These are phyloP conservation scores for Chrysogorgia sp. DNA, from an alignment of 92 coral and sea anemone genomes.

Conservation along the genomic window DNA sequence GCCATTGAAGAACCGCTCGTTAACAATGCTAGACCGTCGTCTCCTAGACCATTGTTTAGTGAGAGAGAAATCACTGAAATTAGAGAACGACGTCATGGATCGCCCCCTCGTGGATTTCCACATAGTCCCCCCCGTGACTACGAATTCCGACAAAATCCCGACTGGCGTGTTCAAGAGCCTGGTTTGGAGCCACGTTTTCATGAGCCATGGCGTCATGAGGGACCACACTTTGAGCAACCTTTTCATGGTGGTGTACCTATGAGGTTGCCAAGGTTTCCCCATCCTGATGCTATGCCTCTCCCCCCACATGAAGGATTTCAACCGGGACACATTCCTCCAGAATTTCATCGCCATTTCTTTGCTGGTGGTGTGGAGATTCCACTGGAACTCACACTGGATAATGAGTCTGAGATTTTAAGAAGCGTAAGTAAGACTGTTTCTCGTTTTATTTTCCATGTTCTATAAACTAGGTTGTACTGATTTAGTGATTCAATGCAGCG, in stretches of 20 bases:
- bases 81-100: slow-evolving; percentile 55
- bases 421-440: slow-evolving; percentile 61
- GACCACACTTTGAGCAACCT: neutral
- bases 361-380: slow-evolving; percentile 80
- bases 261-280: slow-evolving; percentile 18
- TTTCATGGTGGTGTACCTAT: neutral
- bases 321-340: neutral
- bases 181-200: slow-evolving; percentile 6
- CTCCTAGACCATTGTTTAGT: slow-evolving; percentile 74
- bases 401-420: slow-evolving; percentile 71
- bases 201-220: slow-evolving; percentile 18
- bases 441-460: neutral
- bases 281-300: slow-evolving; percentile 28
- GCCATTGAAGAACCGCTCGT: slow-evolving; percentile 60
- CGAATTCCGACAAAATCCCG: slow-evolving; percentile 20
- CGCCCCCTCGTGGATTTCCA: slow-evolving; percentile 58
- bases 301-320: slow-evolving; percentile 25
- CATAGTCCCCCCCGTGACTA: slow-evolving; percentile 28
- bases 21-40: slow-evolving; percentile 47
- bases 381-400: slow-evolving; percentile 88
- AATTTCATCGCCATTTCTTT: slow-evolving; percentile 42
- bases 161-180: slow-evolving; percentile 24
- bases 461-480: neutral
- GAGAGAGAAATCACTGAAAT: slow-evolving; percentile 71
- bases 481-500: neutral